These are phyloP conservation scores for Nycticorax nycticorax DNA, from an alignment of 2,113 vertebrate species.

Conservation along the genomic window DNA sequence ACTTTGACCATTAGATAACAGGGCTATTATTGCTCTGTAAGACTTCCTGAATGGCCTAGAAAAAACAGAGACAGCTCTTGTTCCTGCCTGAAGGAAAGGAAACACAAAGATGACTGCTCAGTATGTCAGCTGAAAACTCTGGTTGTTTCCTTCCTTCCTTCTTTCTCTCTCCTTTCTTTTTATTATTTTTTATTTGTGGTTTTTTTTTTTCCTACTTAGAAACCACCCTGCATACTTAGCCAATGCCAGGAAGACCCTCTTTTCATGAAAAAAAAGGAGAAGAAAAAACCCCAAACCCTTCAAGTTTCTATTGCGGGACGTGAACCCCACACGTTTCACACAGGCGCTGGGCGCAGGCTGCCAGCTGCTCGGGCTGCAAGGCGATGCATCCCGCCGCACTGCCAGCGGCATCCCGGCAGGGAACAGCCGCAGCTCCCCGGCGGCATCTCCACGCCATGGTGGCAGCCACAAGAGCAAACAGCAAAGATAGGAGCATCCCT, in stretches of 20 bases:
- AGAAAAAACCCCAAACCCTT: background rate
- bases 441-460: too few species aligned
- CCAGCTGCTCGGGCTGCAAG: background rate
- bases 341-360: background rate
- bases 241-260: background rate
- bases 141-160: background rate
- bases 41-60: conserved; percentile 77
- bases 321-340: background rate
- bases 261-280: background rate
- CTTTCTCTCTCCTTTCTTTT: background rate
- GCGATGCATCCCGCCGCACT: background rate
- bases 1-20: conserved; percentile 75
- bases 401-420: background rate
- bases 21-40: conserved; percentile 72
- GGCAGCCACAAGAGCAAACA: background rate
- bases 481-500: background rate
- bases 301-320: background rate
- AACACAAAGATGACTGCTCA: conserved; percentile 33
- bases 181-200: background rate
- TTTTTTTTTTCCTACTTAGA: background rate
- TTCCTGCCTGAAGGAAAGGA: conserved; percentile 55
- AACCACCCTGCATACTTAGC: background rate
- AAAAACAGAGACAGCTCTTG: conserved; percentile 68
- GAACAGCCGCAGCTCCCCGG: background rate
- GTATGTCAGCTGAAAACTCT: background rate